Percentiles rank a stretch among this genome's conserved stretches.
Evolutionary conservation across 2,888 invertebrate genomes (phyloP).

Genomic region (Idaea straminata): DNA sequence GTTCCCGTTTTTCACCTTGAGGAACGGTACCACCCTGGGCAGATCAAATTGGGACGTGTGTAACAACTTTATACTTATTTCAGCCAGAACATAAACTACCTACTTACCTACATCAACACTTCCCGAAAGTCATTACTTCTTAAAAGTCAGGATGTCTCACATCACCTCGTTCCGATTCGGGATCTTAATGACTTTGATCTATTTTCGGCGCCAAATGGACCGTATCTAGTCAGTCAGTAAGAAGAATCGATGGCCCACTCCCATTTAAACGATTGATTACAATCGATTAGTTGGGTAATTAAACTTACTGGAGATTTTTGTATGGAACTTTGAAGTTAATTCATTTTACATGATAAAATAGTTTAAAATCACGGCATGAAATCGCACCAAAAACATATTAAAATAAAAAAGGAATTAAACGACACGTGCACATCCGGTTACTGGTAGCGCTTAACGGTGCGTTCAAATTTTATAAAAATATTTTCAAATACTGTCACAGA

Average conservation of each 20-base stretch:
- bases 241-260: conserved; percentile 13
- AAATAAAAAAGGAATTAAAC: conserved; percentile 27
- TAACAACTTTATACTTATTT: no score
- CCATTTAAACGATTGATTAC: conserved; percentile 1
- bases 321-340: no score
- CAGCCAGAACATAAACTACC: neutral
- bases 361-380: no score
- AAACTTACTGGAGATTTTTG: neutral
- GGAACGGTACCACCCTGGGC: no score
- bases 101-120: neutral
- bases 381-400: conserved; percentile 10
- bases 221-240: conserved; percentile 44
- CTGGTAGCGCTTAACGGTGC: conserved; percentile 54
- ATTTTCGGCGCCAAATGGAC: conserved; percentile 61
- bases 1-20: no score
- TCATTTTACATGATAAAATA: no score
- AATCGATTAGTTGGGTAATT: neutral
- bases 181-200: conserved; percentile 64
- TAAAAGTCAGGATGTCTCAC: conserved; percentile 58
- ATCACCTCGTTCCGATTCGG: conserved; percentile 52
- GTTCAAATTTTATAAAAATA: conserved; percentile 34
- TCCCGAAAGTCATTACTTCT: conserved; percentile 29
- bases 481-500: neutral
- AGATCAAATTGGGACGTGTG: no score
- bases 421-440: conserved; percentile 43